phyloP scores from a whole-genome alignment of 2,888 invertebrate genomes.

The Chalcosyrphus nemorum region DNA sequence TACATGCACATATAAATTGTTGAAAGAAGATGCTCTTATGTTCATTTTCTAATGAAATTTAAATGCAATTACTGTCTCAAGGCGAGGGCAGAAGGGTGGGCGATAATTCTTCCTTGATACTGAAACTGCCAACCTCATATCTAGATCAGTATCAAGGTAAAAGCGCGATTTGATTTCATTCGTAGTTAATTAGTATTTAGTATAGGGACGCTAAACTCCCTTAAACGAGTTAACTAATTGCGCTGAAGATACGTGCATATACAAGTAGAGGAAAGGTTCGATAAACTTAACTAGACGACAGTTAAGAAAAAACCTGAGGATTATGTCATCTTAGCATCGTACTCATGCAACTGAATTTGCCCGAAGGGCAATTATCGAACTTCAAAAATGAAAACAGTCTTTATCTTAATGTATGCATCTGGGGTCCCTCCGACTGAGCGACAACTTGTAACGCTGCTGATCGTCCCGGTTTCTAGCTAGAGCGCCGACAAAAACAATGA shows the following conservation, averaged over 20 bases:
- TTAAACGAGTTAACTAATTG: conserved; percentile 38
- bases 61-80: conserved; percentile 27
- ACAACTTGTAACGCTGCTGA: conserved; percentile 34
- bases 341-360: conserved; percentile 1
- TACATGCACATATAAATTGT: background rate
- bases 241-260: background rate
- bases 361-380: conserved; percentile 59
- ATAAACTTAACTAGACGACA: background rate
- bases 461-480: conserved; percentile 33
- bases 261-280: background rate
- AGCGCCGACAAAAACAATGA: conserved; percentile 39
- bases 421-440: conserved; percentile 14
- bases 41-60: conserved; percentile 20
- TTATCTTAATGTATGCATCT: conserved; percentile 68
- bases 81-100: background rate
- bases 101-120: conserved; percentile 20
- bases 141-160: conserved; percentile 5
- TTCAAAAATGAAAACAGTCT: conserved; percentile 41
- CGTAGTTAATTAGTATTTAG: conserved; percentile 39
- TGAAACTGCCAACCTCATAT: background rate
- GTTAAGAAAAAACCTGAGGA: conserved; percentile 2
- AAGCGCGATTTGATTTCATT: conserved; percentile 16
- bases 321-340: conserved; percentile 58
- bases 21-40: background rate
- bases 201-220: background rate